These are phyloP conservation scores for Apis florea DNA, from an alignment of 1,140 invertebrate genomes.

Conservation along the genomic window DNA sequence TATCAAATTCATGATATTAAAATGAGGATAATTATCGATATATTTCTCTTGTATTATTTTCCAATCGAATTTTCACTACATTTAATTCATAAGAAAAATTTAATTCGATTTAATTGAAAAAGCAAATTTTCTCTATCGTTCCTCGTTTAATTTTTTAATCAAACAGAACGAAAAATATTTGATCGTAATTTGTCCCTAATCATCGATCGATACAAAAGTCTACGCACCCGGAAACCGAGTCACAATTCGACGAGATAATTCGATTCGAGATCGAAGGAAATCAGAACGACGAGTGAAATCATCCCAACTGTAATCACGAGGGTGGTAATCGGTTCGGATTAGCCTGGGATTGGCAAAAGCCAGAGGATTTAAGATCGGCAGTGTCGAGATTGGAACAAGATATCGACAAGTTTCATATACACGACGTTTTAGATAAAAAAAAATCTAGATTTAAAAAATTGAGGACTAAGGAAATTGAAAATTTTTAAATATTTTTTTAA, in stretches of 20 bases:
- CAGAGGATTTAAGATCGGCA: not conserved
- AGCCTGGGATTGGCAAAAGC: not conserved
- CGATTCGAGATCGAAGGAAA: conserved; percentile 1
- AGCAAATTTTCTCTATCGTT: too few relatives aligned
- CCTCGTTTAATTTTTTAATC: not conserved
- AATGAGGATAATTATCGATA: too few relatives aligned
- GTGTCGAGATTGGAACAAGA: not conserved
- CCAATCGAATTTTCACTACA: too few relatives aligned
- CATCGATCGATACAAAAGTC: conserved; percentile 30
- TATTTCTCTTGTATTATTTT: too few relatives aligned
- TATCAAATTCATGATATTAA: too few relatives aligned
- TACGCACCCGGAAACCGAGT: conserved; percentile 12
- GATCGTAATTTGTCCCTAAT: conserved; percentile 11
- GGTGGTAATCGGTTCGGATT: not conserved
- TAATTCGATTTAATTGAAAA: too few relatives aligned
- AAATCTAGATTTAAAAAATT: not conserved
- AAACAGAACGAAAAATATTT: conserved; percentile 22
- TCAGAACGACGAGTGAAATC: conserved; percentile 2
- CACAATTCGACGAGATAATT: conserved; percentile 10
- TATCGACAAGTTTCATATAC: too few relatives aligned
- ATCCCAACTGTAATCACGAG: not conserved
- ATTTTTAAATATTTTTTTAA: too few relatives aligned
- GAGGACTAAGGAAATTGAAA: too few relatives aligned
- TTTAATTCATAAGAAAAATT: too few relatives aligned
- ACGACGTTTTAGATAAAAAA: not conserved